Base-by-base conservation (phyloP, 1,140 invertebrate species). In the Mercenaria mercenaria region DNA sequence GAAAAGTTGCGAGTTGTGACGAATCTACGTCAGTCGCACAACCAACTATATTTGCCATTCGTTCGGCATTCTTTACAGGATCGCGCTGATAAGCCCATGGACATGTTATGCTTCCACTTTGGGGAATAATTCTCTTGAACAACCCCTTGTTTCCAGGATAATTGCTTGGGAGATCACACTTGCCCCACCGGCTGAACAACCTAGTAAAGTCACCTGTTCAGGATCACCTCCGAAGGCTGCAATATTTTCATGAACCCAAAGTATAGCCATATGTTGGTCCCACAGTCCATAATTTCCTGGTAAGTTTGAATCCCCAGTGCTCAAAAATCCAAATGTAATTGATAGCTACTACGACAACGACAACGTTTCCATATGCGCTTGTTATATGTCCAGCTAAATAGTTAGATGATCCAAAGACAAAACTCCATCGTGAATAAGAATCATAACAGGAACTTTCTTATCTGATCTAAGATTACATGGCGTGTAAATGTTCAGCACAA, bases 351-450 rank as follows among this genome's bases (percentile, higher is more conserved):
- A 91, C 92, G 4, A 99, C 98, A 77, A 99, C 96, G 50, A 99
- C 98, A 18, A 99, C 97, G 93, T 99, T 97, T 37, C 91, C 92
- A 43, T 92, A 88, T n/a, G 98, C 97, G 0, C 98, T 98, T 34
- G 99, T 96, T 89, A 96, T 74, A 15, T 90, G 96, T 87, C 97
- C 98, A 96, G 99, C 98, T 96, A 99, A 99, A 13, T 99, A 97
- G 95, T 99, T 98, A 39, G 98, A 97, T 18, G 98, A 98, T 34
- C 99, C 98, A 34, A 37, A 37, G 94, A 98, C 98, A 96, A 99
- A 99, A 8, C 98, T 72, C 99, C 99, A 56, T 99, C 99, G 95
- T 98, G 99, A 88, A 99, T 97, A 98, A 99, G 99, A 34, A 99
- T 97, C 97, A 99, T 97, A 26, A 99, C 98, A 11, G 81, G 81